These are phyloP conservation scores for Fistularia commersonii DNA, from an alignment of 2,797 vertebrate species.

Conservation along the genomic window DNA sequence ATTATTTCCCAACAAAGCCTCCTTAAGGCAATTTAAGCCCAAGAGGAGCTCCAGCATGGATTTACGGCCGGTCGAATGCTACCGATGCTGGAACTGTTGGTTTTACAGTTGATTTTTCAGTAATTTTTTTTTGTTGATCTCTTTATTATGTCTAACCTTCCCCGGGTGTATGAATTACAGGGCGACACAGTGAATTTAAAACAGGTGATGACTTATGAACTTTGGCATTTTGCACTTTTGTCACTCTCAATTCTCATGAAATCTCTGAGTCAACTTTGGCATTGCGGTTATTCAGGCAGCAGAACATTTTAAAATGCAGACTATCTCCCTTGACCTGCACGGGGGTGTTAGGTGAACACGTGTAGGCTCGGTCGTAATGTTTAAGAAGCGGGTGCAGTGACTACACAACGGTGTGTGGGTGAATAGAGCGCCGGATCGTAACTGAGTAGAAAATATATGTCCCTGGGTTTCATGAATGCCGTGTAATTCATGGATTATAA, in stretches of 20 bases:
- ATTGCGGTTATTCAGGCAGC: slow-evolving; percentile 26
- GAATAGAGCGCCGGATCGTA: slow-evolving; percentile 7
- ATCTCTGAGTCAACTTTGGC: slow-evolving; percentile 18
- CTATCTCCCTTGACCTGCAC: slow-evolving; percentile 18
- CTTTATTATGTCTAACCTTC: slow-evolving; percentile 1
- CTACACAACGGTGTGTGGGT: slow-evolving; percentile 12
- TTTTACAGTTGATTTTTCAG: slow-evolving; percentile 4
- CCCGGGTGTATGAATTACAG: background rate
- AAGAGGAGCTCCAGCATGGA: slow-evolving; percentile 25
- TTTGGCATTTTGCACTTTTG: too few relatives aligned
- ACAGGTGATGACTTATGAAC: too few relatives aligned
- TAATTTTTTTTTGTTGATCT: slow-evolving; percentile 4
- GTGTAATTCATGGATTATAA: too few relatives aligned
- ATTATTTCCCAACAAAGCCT: slow-evolving; percentile 42
- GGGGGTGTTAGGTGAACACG: slow-evolving; percentile 25
- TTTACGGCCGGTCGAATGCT: slow-evolving; percentile 14
- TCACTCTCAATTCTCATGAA: slow-evolving; percentile 10
- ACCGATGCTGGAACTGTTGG: slow-evolving; percentile 7
- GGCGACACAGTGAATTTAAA: too few relatives aligned
- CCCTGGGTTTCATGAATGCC: slow-evolving; percentile 12
- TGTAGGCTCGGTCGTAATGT: slow-evolving; percentile 30
- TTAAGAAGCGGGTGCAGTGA: slow-evolving; percentile 27
- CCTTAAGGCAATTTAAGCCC: slow-evolving; percentile 26
- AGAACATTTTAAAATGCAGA: slow-evolving; percentile 11
- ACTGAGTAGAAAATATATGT: slow-evolving; percentile 11